These are phyloP conservation scores for Rhinatrema bivittatum DNA, from an alignment of 2,797 vertebrate genomes.

Conservation along the genomic window DNA sequence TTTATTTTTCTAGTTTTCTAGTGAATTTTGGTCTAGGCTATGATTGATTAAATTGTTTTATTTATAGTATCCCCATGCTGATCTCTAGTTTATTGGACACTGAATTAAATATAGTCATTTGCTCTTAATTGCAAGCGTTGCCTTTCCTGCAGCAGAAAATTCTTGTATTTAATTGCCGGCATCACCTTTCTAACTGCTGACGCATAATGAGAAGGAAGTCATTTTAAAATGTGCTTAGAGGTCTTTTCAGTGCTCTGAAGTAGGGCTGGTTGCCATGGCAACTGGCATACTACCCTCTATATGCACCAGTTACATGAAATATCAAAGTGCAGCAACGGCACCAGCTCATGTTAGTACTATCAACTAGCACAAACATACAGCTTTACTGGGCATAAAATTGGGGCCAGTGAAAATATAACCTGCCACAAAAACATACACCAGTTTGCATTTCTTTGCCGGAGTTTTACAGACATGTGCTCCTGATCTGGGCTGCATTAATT, in stretches of 20 bases:
- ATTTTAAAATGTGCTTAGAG: conserved; percentile 10
- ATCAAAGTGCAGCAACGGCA: conserved; percentile 31
- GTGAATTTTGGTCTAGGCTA: no score
- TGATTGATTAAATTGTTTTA: no score
- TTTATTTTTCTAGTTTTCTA: no score
- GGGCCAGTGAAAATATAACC: not conserved
- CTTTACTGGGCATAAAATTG: no score
- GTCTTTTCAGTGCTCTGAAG: conserved; percentile 12
- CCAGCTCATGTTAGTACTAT: conserved; percentile 9
- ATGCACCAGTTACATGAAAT: conserved; percentile 28
- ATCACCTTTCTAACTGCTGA: conserved; percentile 17
- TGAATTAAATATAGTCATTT: conserved; percentile 23
- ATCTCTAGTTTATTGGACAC: no score
- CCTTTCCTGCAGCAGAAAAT: no score
- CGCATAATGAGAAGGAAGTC: conserved; percentile 28
- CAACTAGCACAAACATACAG: conserved; percentile 3
- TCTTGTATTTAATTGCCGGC: conserved; percentile 33
- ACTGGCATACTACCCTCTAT: conserved; percentile 32
- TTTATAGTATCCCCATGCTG: no score
- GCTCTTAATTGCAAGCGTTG: no score
- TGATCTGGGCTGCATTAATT: not conserved
- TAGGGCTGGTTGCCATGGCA: conserved; percentile 33
- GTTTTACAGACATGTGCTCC: no score
- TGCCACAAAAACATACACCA: not conserved
- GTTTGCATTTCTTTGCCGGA: not conserved